Percentiles rank a stretch among this genome's conserved stretches.
These are phyloP conservation scores for Pseudorhiza aurosa DNA, from an alignment of 30 jellyfish, hydroid and myxozoan genomes.

Conservation along the genomic window DNA sequence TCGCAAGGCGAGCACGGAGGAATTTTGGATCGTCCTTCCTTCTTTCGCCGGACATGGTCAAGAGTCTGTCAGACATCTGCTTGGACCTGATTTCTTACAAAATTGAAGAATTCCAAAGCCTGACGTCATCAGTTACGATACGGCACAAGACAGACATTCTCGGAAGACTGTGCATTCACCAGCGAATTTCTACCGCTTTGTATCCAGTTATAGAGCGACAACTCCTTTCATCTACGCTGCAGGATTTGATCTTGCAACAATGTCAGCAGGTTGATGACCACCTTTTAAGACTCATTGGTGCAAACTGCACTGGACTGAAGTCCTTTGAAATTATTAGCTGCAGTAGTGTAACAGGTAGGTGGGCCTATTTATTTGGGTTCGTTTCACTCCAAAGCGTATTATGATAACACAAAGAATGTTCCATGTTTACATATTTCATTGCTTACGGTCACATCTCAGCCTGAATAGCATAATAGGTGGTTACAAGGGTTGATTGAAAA, in stretches of 20 bases:
- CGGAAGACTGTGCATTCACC: slow-evolving; percentile 47
- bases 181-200: neutral
- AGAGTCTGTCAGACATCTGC: slow-evolving; percentile 45
- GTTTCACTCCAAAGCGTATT: too few relatives aligned
- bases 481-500: too few relatives aligned
- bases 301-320: slow-evolving; percentile 18
- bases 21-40: too few relatives aligned
- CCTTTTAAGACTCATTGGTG: slow-evolving; percentile 10
- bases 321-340: slow-evolving; percentile 23
- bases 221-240: slow-evolving; percentile 19
- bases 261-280: slow-evolving; percentile 52
- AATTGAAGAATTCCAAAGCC: slow-evolving; percentile 6
- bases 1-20: too few relatives aligned
- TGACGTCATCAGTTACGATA: slow-evolving; percentile 18
- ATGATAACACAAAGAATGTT: too few relatives aligned
- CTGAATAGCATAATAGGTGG: too few relatives aligned
- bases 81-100: slow-evolving; percentile 35
- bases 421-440: too few relatives aligned
- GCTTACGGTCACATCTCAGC: too few relatives aligned
- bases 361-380: too few relatives aligned
- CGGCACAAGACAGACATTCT: slow-evolving; percentile 60
- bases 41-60: too few relatives aligned
- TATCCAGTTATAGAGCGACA: neutral
- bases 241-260: slow-evolving; percentile 28
- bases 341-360: slow-evolving; percentile 48